Evolutionary conservation across 2,113 vertebrate genomes (phyloP), one percentile per base, ranked within the genome.

Genomic region (Lepisosteus osseus): DNA sequence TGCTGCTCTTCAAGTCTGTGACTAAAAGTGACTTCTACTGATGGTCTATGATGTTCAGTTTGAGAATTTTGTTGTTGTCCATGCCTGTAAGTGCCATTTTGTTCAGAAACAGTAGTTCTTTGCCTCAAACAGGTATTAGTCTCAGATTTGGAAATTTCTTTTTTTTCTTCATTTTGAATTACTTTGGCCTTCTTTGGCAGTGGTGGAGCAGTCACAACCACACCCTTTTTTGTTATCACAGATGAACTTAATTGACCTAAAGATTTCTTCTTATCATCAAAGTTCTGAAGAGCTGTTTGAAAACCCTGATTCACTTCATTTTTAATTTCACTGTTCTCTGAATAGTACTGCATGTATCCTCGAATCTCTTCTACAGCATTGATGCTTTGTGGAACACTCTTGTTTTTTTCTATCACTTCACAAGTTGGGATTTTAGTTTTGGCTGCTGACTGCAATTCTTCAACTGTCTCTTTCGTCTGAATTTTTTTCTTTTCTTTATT

Each of bases 331-430:
- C 69, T 7, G 1, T 83, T 83, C 62, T 80, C 80, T 61, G 79
- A 55, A 64, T 82, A 80, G 29, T 61, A 84, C 67, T 79, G 79
- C 75, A 77, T 78, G 55, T 75, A 86, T 79, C 80, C 85, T 57
- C 78, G 71, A 15, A 90, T 89, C 71, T 85, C 83, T 51, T 82
- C 59, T 0, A 78, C 86, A 76, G 87, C 75, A 59, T 87, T 86
- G 7, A 61, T 91, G 79, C 84, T 88, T 51, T 80, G 72, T 9
- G 87, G 85, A 11, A 17, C 51, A 69, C 78, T 82, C 86, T 84
- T 90, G 76, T 86, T 77, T 57, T 74, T 85, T 74, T 56, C 82
- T 78, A 89, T 90, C 14, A 87, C 56, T 90, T 90, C 3, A 82
- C 73, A 1, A 87, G 89, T 66, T 56, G 47, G 65, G 4, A 51